phyloP scores from a whole-genome alignment of 2,797 vertebrate genomes.

The Botia almorhae region DNA sequence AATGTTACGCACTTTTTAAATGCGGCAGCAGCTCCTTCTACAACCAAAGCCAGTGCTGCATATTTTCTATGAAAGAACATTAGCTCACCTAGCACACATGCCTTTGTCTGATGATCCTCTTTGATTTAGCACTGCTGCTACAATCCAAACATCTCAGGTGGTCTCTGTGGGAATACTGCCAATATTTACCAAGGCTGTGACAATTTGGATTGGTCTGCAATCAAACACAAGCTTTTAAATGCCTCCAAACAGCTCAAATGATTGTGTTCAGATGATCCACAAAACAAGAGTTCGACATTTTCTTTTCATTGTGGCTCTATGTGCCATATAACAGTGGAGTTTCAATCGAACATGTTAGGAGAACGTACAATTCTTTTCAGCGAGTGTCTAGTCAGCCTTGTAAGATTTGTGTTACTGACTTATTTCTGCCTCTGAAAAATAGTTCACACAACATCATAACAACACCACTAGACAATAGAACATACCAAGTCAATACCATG shows the following conservation, averaged over 20 bases:
- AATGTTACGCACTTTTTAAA: conserved; percentile 4
- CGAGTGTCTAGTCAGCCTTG: conserved; percentile 21
- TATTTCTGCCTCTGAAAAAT: not conserved
- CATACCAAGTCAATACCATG: not conserved
- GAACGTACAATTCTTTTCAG: conserved; percentile 31
- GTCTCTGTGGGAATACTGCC: conserved; percentile 29
- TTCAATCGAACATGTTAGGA: conserved; percentile 44
- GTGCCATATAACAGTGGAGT: conserved; percentile 3
- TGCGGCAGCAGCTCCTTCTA: not conserved
- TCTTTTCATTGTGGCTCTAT: conserved; percentile 30
- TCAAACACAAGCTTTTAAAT: conserved; percentile 39
- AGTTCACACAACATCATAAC: conserved; percentile 1
- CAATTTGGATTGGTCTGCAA: conserved; percentile 42
- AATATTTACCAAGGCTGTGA: conserved; percentile 41
- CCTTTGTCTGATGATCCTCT: conserved; percentile 37
- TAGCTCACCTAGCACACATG: not conserved
- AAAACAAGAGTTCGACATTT: conserved; percentile 43
- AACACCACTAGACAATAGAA: conserved; percentile 2
- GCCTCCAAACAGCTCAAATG: conserved; percentile 33
- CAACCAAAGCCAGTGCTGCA: not conserved
- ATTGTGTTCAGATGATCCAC: conserved; percentile 30
- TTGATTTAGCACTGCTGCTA: conserved; percentile 17
- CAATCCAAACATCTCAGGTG: conserved; percentile 36
- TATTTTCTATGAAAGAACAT: conserved; percentile 11
- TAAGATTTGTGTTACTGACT: conserved; percentile 27